Percentiles rank a stretch among this genome's conserved stretches.
These are phyloP conservation scores for Amblyopsis rosae DNA, from an alignment of 2,113 vertebrate species.

Conservation along the genomic window DNA sequence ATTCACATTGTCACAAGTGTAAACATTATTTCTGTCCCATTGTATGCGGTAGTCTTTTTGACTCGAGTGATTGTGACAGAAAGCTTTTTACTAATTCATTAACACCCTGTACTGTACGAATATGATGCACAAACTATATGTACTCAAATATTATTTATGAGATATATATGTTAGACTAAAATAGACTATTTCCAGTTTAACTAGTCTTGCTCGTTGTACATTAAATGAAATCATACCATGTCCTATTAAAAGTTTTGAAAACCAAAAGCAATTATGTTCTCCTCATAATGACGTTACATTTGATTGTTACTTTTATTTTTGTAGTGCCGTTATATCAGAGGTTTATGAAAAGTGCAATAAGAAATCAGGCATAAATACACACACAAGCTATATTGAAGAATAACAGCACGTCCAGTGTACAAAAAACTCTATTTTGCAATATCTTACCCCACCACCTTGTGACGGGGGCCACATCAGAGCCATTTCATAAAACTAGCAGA, in stretches of 20 bases:
- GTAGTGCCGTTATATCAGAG: not conserved
- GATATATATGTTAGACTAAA: constrained; percentile 39
- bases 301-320: not conserved
- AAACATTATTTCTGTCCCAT: constrained; percentile 36
- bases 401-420: not conserved
- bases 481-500: too few species aligned
- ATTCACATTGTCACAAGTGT: constrained; percentile 54
- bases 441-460: not conserved
- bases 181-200: constrained; percentile 45
- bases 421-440: not conserved
- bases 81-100: constrained; percentile 52
- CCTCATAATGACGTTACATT: not conserved
- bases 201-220: constrained; percentile 40
- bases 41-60: constrained; percentile 38
- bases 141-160: constrained; percentile 36
- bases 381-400: not conserved
- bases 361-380: not conserved
- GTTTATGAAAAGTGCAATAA: not conserved
- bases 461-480: not conserved
- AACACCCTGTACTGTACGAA: constrained; percentile 41
- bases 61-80: constrained; percentile 33
- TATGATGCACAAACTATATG: constrained; percentile 8
- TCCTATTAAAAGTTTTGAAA: constrained; percentile 53
- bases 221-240: constrained; percentile 39
- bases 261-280: not conserved